Base-by-base conservation (phyloP, 1,140 invertebrate species). In the Bicyclus anynana region DNA sequence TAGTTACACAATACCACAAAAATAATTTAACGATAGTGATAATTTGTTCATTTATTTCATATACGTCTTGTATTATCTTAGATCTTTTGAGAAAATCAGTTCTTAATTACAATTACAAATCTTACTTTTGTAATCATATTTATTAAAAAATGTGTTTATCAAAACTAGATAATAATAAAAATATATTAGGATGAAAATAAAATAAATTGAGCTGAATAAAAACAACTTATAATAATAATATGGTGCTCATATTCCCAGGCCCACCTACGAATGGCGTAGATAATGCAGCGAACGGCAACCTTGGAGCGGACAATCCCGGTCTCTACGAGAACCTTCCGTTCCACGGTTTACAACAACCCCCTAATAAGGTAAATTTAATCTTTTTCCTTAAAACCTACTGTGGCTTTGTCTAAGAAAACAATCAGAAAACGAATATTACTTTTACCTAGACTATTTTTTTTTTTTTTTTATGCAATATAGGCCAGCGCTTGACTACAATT, bases 321-420 rank as follows among this genome's bases (percentile, higher is more conserved):
- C 95, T 97, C 84, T 97, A 97, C 90, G 96, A 97, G 90, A 97
- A 97, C 87, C 91, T 97, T 76, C 95, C 96, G 58, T 97, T 97
- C 91, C 96, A 97, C 85, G 95, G 95, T 70, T 93, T 97, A 72
- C 95, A 96, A 89, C 94, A 94, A 77, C 94, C 95, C 66, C 95
- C 95, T 71, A 96, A 96, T 85, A 97, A 97, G 94, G 96, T 97
- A 92, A 89, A 21, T 23, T 1, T 13, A 40, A 40, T 16, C 12
- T 27, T 27, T 10, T 12, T 20, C 2, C 3, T 13, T 6, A n/a
- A 38, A 2, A 38, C 2, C 7, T 20, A 6, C 1, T 38, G 12
- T 38, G 37, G 37, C 37, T 38, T 38, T 16, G 9, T 17, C 14
- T 6, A 38, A 38, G 5, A 17, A 38, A 14, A 5, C 16, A 14